Evolutionary conservation across 2,113 vertebrate genomes (phyloP).

Genomic region (Scomber japonicus): DNA sequence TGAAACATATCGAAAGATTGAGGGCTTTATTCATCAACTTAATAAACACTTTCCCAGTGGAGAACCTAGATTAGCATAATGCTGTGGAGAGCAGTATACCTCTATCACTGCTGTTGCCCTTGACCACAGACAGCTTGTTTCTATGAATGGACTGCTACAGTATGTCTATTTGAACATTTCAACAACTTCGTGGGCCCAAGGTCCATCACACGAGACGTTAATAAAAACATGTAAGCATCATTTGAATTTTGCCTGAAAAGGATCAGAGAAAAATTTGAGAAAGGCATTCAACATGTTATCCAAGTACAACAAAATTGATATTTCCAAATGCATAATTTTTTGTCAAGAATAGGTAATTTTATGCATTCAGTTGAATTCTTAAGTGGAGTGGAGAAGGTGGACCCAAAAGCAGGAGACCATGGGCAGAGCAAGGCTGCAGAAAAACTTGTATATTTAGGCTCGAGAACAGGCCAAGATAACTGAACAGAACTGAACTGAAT

Average conservation of each 20-base stretch:
- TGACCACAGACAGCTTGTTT: slow-evolving; percentile 30
- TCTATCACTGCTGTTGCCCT: slow-evolving; percentile 23
- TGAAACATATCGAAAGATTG: not conserved
- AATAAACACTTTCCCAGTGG: slow-evolving; percentile 33
- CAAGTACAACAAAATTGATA: not conserved
- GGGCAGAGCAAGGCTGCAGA: too few relatives aligned
- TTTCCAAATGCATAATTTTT: too few relatives aligned
- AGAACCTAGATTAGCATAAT: slow-evolving; percentile 24
- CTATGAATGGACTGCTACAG: not conserved
- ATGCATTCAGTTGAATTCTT: not conserved
- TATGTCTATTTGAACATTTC: slow-evolving; percentile 7
- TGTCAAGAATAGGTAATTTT: not conserved
- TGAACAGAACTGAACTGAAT: too few relatives aligned
- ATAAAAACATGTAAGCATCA: not conserved
- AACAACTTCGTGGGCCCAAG: not conserved
- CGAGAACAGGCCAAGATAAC: too few relatives aligned
- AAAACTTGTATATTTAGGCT: too few relatives aligned
- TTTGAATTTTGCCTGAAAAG: not conserved
- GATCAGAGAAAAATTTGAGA: not conserved
- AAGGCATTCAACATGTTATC: not conserved
- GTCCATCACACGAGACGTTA: not conserved
- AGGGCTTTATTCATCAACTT: slow-evolving; percentile 38
- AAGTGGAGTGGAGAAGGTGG: too few relatives aligned
- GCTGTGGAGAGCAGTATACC: not conserved
- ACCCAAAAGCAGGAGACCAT: too few relatives aligned